Evolutionary conservation across 1,140 invertebrate species (phyloP).

Genomic region (Drosophila melanica): DNA sequence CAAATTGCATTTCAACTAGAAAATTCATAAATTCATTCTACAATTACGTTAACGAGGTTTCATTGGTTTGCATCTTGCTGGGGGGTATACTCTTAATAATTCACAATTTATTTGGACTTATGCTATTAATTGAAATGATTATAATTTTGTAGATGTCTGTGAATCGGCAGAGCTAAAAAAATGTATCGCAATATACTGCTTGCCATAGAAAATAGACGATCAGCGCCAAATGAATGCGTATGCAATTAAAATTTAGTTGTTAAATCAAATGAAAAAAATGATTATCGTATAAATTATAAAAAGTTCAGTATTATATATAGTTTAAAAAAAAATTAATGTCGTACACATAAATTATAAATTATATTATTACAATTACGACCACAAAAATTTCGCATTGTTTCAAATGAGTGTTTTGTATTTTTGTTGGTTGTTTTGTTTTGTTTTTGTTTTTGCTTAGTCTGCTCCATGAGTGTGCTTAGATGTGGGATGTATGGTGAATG

Average conservation of each 20-base stretch:
- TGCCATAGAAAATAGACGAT: slow-evolving; percentile 16
- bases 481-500: slow-evolving; percentile 11
- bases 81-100: slow-evolving; percentile 67
- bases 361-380: slow-evolving; percentile 82
- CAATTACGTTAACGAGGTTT: slow-evolving; percentile 36
- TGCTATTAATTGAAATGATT: slow-evolving; percentile 76
- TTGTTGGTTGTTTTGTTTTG: slow-evolving; percentile 36
- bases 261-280: slow-evolving; percentile 77
- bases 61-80: slow-evolving; percentile 22
- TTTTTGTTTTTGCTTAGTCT: slow-evolving; percentile 32
- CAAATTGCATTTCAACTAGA: not conserved
- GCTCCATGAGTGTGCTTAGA: slow-evolving; percentile 34
- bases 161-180: slow-evolving; percentile 16
- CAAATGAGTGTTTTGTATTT: slow-evolving; percentile 66
- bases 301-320: slow-evolving; percentile 81
- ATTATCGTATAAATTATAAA: slow-evolving; percentile 81
- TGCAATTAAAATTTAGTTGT: slow-evolving; percentile 59
- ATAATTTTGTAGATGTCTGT: slow-evolving; percentile 77
- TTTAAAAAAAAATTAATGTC: slow-evolving; percentile 68
- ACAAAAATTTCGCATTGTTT: slow-evolving; percentile 76
- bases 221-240: slow-evolving; percentile 27
- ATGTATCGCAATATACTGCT: slow-evolving; percentile 7
- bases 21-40: slow-evolving; percentile 23
- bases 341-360: slow-evolving; percentile 82
- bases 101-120: slow-evolving; percentile 80